Conservation (phyloP, 2,113 vertebrate species). For the Hippocampus zosterae region DNA sequence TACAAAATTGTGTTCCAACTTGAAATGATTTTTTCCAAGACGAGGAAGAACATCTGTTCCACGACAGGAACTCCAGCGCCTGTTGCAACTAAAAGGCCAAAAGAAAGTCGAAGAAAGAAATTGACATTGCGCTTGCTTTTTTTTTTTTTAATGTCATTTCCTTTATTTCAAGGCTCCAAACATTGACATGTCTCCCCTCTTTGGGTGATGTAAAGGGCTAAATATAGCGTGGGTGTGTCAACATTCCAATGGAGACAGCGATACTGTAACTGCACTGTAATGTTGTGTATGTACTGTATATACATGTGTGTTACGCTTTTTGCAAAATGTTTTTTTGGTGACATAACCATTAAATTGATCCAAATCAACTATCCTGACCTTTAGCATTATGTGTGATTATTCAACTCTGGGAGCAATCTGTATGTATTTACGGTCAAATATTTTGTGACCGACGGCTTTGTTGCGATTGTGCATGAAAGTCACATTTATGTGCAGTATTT, state of each 20-base stretch:
- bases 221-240: conserved; percentile 55
- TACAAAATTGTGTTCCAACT: too few species aligned
- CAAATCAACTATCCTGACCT: conserved; percentile 52
- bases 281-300: conserved; percentile 39
- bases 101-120: not conserved
- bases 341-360: conserved; percentile 18
- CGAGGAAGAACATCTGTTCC: not conserved
- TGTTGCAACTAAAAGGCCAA: too few species aligned
- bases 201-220: conserved; percentile 65
- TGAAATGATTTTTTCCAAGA: not conserved
- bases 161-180: conserved; percentile 8
- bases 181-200: conserved; percentile 8
- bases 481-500: not conserved
- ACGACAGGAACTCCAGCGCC: not conserved
- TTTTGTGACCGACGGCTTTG: conserved; percentile 73
- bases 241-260: conserved; percentile 70
- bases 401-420: conserved; percentile 44
- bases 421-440: conserved; percentile 69
- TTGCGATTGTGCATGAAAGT: conserved; percentile 59
- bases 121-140: conserved; percentile 33
- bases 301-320: conserved; percentile 39
- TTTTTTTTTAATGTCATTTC: conserved; percentile 10
- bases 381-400: conserved; percentile 42
- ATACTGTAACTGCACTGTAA: conserved; percentile 64
- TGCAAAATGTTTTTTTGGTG: conserved; percentile 36